These are phyloP conservation scores for Hedya salicella DNA, from an alignment of 2,888 invertebrate genomes.

Conservation along the genomic window DNA sequence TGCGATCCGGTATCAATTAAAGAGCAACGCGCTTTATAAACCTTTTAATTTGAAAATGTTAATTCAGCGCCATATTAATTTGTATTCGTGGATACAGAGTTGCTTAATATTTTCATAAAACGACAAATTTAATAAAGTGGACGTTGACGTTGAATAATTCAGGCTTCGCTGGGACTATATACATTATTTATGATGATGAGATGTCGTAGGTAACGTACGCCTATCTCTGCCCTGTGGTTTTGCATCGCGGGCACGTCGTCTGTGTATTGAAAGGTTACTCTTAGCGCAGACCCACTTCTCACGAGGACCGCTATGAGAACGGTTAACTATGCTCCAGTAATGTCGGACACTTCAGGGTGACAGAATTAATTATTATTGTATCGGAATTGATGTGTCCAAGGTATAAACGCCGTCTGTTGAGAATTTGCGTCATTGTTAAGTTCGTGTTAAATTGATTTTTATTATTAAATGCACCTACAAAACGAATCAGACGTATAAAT, in stretches of 20 bases:
- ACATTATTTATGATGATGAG: conserved; percentile 83
- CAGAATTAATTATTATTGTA: conserved; percentile 20
- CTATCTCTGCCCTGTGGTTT: conserved; percentile 76
- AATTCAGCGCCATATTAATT: conserved; percentile 67
- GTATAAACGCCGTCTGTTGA: background rate
- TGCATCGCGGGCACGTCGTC: conserved; percentile 77
- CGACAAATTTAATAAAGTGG: conserved; percentile 83
- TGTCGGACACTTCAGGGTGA: conserved; percentile 4
- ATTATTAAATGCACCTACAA: no score
- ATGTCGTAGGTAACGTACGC: conserved; percentile 75
- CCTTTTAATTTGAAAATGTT: conserved; percentile 62
- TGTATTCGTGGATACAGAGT: conserved; percentile 57
- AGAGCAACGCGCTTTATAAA: conserved; percentile 48
- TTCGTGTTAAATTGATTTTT: background rate
- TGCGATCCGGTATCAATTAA: conserved; percentile 49
- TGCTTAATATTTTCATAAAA: conserved; percentile 72
- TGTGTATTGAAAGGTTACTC: conserved; percentile 66
- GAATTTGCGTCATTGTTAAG: background rate
- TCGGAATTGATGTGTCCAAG: background rate
- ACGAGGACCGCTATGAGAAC: conserved; percentile 27
- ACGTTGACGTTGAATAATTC: conserved; percentile 80
- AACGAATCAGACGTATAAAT: no score
- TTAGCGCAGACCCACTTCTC: conserved; percentile 49
- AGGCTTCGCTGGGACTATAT: conserved; percentile 69
- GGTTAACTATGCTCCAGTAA: conserved; percentile 26